A percentile compares a stretch with the other conserved stretches of the same genome.
Evolutionary conservation across 2,797 vertebrate genomes (phyloP).

Genomic region (Molossus molossus): DNA sequence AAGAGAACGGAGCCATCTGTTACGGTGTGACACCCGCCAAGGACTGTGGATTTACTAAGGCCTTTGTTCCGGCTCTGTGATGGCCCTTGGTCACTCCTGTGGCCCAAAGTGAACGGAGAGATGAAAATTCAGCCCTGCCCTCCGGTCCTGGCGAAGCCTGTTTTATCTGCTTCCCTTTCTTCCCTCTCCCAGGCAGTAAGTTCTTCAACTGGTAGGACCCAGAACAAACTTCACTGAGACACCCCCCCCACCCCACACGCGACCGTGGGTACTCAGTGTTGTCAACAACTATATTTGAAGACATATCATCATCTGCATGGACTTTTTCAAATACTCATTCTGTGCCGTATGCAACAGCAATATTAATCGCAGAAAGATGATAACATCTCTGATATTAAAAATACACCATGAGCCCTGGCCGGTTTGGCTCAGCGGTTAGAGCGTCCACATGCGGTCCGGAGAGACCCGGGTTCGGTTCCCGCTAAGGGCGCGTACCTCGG

Average conservation of each 20-base stretch:
- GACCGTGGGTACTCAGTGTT: background rate
- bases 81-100: too few species aligned
- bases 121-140: background rate
- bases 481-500: too few species aligned
- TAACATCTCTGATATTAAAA: background rate
- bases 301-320: background rate
- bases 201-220: background rate
- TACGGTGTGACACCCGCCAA: background rate
- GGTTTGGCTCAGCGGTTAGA: too few species aligned
- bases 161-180: background rate
- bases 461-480: too few species aligned
- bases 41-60: background rate
- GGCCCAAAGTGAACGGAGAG: background rate
- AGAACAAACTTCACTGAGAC: background rate
- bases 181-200: background rate
- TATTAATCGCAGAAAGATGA: background rate
- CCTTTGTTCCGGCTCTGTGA: background rate
- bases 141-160: background rate
- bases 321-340: background rate
- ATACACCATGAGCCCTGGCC: background rate
- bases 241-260: too few species aligned
- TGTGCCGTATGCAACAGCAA: background rate
- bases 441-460: too few species aligned
- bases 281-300: background rate
- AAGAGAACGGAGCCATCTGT: conserved; percentile 1